Conservation (phyloP, 2,113 vertebrate genomes). For the Pan paniscus region DNA sequence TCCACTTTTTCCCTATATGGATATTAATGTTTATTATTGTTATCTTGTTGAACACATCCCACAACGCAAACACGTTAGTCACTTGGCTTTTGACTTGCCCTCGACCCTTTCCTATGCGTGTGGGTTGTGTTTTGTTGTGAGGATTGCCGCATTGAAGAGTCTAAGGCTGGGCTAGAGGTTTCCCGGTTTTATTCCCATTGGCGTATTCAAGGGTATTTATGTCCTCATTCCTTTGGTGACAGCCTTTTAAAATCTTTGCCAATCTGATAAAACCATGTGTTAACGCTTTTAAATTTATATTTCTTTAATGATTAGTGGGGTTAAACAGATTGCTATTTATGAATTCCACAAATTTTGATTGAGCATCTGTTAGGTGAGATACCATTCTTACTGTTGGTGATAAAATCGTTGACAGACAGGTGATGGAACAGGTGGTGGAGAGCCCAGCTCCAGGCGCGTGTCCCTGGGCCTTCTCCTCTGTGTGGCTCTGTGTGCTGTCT, state of each 20-base stretch:
- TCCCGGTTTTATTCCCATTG: neutral
- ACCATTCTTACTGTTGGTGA: neutral
- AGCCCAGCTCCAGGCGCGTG: accelerated
- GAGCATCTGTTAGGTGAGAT: neutral
- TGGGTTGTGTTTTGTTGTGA: accelerated
- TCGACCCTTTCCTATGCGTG: accelerated
- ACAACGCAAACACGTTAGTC: too few species aligned
- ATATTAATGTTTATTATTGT: accelerated
- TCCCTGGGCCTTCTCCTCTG: accelerated
- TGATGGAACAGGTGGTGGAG: neutral
- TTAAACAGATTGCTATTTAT: neutral
- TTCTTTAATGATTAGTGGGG: neutral
- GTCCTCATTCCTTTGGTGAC: neutral
- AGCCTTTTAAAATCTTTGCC: neutral
- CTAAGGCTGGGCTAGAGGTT: accelerated
- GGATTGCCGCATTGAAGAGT: neutral
- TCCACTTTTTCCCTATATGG: neutral
- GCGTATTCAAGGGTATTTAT: accelerated
- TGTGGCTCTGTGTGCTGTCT: accelerated
- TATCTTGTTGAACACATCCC: accelerated
- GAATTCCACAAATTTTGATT: neutral
- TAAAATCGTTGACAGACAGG: neutral
- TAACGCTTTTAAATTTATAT: neutral
- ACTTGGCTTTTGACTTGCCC: neutral
- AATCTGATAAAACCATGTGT: neutral